phyloP scores from a whole-genome alignment of 2,797 vertebrate species.

The Argentina silus region DNA sequence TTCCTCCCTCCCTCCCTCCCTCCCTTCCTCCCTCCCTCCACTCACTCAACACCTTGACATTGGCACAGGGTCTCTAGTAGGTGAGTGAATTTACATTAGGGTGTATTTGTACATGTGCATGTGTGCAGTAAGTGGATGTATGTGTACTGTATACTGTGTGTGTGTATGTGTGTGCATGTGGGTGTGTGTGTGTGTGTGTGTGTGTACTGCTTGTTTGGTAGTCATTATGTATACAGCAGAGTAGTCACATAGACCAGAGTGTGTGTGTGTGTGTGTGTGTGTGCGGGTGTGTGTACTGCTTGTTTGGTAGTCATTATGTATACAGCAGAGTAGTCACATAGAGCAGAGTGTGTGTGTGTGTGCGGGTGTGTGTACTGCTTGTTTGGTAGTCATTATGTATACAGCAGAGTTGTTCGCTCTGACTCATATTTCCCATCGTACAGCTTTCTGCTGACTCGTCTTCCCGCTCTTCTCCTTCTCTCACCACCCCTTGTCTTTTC shows the following conservation, averaged over 20 bases:
- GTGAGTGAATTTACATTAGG: neutral
- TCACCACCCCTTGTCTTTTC: constrained; percentile 5
- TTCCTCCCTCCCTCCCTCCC: neutral
- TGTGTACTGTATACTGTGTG: constrained; percentile 11
- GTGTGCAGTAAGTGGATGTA: constrained; percentile 11
- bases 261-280: too few species aligned
- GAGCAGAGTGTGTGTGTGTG: neutral
- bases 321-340: constrained; percentile 19
- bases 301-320: constrained; percentile 28
- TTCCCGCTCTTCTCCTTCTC: constrained; percentile 39
- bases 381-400: constrained; percentile 30
- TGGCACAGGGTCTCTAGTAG: constrained; percentile 51
- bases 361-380: constrained; percentile 5
- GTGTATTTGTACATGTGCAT: too few species aligned
- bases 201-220: constrained; percentile 25
- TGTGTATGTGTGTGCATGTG: neutral
- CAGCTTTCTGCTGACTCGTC: constrained; percentile 55
- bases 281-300: constrained; percentile 4
- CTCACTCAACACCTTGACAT: constrained; percentile 69
- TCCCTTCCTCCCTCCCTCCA: too few species aligned
- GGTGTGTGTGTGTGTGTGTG: too few species aligned
- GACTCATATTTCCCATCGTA: constrained; percentile 64
- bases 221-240: constrained; percentile 25
- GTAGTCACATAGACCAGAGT: constrained; percentile 16
- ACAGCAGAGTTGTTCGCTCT: constrained; percentile 23